Percentiles rank a stretch among this genome's conserved stretches.
Evolutionary conservation across 1,140 invertebrate species (phyloP).

Genomic region (Drosophila yakuba): DNA sequence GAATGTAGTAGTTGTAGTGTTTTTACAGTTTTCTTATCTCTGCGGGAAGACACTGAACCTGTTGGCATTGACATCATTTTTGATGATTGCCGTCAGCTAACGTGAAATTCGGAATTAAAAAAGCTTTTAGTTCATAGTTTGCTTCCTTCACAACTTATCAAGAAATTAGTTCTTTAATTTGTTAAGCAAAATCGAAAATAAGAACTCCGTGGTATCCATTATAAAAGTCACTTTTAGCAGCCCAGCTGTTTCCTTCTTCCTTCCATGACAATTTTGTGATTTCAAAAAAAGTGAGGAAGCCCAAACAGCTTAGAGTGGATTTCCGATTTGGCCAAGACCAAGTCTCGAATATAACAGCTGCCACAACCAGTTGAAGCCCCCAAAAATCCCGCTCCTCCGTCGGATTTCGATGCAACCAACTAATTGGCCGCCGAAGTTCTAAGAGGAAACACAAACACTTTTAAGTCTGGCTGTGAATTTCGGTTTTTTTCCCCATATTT

Average conservation of each 20-base stretch:
- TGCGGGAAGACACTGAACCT: neutral
- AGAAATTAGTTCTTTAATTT: too few relatives aligned
- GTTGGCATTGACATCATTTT: slow-evolving; percentile 15
- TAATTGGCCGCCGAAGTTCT: slow-evolving; percentile 59
- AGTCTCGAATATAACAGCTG: slow-evolving; percentile 30
- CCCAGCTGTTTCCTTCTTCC: neutral
- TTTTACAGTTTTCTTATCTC: slow-evolving; percentile 9
- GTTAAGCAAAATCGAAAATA: too few relatives aligned
- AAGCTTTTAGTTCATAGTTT: neutral
- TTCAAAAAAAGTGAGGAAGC: slow-evolving; percentile 4
- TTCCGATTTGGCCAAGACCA: slow-evolving; percentile 41
- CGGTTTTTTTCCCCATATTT: slow-evolving; percentile 11
- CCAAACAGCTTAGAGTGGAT: slow-evolving; percentile 54
- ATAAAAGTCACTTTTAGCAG: neutral
- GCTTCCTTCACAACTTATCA: too few relatives aligned
- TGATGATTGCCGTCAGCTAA: neutral
- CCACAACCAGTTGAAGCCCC: slow-evolving; percentile 32
- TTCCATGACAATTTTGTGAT: slow-evolving; percentile 35
- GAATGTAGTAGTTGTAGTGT: neutral
- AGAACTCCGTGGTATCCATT: too few relatives aligned
- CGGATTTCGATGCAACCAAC: slow-evolving; percentile 24
- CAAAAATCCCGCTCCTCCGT: too few relatives aligned
- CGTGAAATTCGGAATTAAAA: neutral
- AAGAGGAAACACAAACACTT: slow-evolving; percentile 44
- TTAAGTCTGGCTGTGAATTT: slow-evolving; percentile 27